Base-by-base conservation (phyloP, 1,140 invertebrate genomes). In the Drosophila kepulauana region DNA sequence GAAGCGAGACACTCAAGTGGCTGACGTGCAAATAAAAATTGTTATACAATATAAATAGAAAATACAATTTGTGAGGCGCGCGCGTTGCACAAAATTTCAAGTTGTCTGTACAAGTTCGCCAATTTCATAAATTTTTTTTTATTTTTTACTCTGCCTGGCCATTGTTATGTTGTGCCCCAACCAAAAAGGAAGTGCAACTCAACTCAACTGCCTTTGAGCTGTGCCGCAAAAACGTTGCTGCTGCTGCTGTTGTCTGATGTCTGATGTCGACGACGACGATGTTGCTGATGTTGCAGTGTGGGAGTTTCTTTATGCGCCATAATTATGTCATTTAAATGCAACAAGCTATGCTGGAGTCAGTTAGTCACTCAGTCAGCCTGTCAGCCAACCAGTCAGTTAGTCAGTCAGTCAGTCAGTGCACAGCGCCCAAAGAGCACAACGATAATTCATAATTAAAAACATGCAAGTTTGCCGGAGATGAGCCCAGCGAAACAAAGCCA, bases 301-400 rank as follows among this genome's bases (percentile, higher is more conserved):
- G 85, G 84, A 88, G 84, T 88, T 80, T 68, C 78, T 81, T 88
- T 89, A 79, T 89, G 78, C 75, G 74, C 86, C 85, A 85, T 88
- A 88, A 88, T 88, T 88, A 88, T 88, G 85, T 88, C 85, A 88
- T 88, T 88, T 88, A 88, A 89, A 88, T 88, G 85, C 85, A 88
- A 88, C 85, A 88, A 88, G 85, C 85, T 81, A 43, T 61, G 20
- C 20, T 25, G 73, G 71, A 68, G 56, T 20, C 66, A 78, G 65
- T 33, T 77, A 73, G 61, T 49, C 61, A 78, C 43, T 70, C 77
- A 77, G 52, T 38, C 63, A 72, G 78, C 54, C 73, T 33, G 16
- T n/a, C 66, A 68, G 51, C 65, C 72, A 51, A 68, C 45, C 78
- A 77, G 59, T 38, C 65, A 58, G 75, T 67, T 73, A 71, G 78